Evolutionary conservation across 2,888 invertebrate genomes (phyloP), one percentile per base, ranked within the genome.

Genomic region (Drymonia ruficornis): DNA sequence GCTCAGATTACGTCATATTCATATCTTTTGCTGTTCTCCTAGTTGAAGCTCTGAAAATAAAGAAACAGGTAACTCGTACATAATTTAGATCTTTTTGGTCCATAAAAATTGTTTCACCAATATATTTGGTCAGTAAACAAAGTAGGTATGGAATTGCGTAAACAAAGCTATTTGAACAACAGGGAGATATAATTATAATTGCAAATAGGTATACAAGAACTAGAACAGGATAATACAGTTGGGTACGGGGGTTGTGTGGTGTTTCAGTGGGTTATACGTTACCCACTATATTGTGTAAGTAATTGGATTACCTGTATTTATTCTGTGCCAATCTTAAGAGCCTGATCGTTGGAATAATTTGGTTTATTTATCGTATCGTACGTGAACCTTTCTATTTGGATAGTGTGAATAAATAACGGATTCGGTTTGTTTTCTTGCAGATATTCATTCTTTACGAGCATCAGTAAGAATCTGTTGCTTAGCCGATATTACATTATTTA

Each of bases 261-360:
- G 72, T 65, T 67, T 58, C 63, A 63, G 73, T 74, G 70, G 13
- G 53, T 60, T 63, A 59, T 36, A 46, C 59, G 19, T 19, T 43
- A 43, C 23, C 23, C 7, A 7, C 51, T 46, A 55, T 59, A 52
- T 62, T 65, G 56, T 55, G 43, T 48, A 23, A n/a, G 46, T 68
- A 65, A 75, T 70, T 71, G 64, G 60, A 75, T 71, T 69, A 63
- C 12, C 15, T 53, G 2, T 53, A 52, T 57, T 50, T 43, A 18
- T 44, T 44, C 16, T 11, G 58, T 23, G 16, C 13, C 31, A 40
- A 58, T 59, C 15, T 49, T 9, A 48, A 12, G 29, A 55, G 52
- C 38, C n/a, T n/a, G 12, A 38, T 56, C 49, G 56, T 56, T 52
- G 7, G 38, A 70, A 52, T 54, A 54, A 53, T 8, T 28, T 31